A percentile compares a stretch with the other conserved stretches of the same genome.
Evolutionary conservation across 2,113 vertebrate species (phyloP).

Genomic region (Gallinago undulata): DNA sequence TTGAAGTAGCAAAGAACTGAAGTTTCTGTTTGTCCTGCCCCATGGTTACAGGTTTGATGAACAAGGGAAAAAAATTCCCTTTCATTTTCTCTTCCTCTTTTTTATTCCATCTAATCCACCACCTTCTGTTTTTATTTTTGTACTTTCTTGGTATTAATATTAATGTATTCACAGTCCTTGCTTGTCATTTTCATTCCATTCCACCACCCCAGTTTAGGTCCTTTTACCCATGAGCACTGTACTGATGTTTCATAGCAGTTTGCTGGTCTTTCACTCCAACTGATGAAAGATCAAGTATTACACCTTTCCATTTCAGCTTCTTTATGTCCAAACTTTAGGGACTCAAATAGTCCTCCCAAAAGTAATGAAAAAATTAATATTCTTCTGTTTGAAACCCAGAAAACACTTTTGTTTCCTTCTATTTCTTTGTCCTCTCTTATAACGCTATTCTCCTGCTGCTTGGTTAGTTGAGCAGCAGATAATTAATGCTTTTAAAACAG

Average conservation of each 20-base stretch:
- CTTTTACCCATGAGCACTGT: not conserved
- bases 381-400: not conserved
- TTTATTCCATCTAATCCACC: not conserved
- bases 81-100: not conserved
- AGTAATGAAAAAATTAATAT: not conserved
- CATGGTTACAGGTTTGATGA: not conserved
- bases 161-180: not conserved
- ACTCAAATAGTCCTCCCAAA: not conserved
- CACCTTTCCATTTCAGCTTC: not conserved
- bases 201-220: not conserved
- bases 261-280: not conserved
- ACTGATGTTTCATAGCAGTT: not conserved
- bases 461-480: not conserved
- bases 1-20: not conserved
- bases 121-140: not conserved
- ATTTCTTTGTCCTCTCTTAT: not conserved
- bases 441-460: not conserved
- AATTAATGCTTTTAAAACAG: not conserved
- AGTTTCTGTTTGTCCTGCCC: not conserved
- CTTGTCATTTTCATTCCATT: not conserved
- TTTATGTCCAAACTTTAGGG: not conserved
- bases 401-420: not conserved
- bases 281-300: not conserved
- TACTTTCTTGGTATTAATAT: not conserved
- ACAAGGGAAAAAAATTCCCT: not conserved